phyloP scores from a whole-genome alignment of 2,797 vertebrate species.

The Catostomus latipinnis region DNA sequence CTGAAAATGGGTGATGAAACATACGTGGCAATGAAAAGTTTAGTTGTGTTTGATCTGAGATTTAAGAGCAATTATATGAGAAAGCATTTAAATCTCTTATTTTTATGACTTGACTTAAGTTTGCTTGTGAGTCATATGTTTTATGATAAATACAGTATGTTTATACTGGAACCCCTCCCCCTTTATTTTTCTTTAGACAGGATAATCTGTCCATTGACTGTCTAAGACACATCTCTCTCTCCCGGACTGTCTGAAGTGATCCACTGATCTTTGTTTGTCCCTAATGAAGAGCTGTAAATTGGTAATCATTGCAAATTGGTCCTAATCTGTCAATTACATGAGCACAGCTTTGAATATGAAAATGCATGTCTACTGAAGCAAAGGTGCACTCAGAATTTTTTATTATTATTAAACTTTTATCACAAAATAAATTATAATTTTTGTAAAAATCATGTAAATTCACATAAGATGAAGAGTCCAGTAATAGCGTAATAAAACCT shows the following conservation, averaged over 20 bases:
- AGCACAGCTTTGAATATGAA: neutral
- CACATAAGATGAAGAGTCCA: too few species aligned
- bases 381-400: too few species aligned
- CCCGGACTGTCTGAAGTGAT: slow-evolving; percentile 24
- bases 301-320: slow-evolving; percentile 15
- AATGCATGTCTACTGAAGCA: too few species aligned
- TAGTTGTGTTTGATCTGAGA: too few species aligned
- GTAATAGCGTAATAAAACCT: too few species aligned
- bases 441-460: too few species aligned
- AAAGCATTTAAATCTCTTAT: neutral
- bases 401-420: too few species aligned
- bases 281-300: slow-evolving; percentile 13
- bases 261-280: slow-evolving; percentile 34
- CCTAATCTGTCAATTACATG: neutral
- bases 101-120: neutral
- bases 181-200: slow-evolving; percentile 20
- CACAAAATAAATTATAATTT: too few species aligned
- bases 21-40: neutral
- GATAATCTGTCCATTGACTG: slow-evolving; percentile 52
- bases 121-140: neutral
- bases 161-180: neutral
- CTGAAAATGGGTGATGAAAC: slow-evolving; percentile 64
- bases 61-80: too few species aligned
- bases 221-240: slow-evolving; percentile 23
- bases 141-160: slow-evolving; percentile 1